These are phyloP conservation scores for Crotalus horridus DNA, from an alignment of 2,113 vertebrate genomes.

Conservation along the genomic window DNA sequence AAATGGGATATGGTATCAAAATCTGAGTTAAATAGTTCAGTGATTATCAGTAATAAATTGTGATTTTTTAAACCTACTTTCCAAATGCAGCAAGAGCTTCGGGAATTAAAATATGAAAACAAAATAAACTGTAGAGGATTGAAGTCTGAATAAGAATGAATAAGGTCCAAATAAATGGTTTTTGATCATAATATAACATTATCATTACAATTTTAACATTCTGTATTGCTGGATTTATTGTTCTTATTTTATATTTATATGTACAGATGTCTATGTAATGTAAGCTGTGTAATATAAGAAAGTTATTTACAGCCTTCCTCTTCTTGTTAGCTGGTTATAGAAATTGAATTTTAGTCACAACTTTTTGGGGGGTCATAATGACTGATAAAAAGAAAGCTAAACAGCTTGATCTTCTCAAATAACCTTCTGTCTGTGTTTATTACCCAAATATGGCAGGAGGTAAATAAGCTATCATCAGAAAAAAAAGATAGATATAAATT, in stretches of 20 bases:
- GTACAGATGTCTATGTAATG: conserved; percentile 10
- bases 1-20: neutral
- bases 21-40: neutral
- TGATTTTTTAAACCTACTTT: conserved; percentile 8
- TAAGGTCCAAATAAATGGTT: neutral
- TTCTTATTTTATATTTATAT: conserved; percentile 10
- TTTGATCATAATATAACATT: neutral
- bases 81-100: conserved; percentile 13
- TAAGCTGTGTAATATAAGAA: neutral
- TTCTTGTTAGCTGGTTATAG: neutral
- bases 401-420: conserved; percentile 1
- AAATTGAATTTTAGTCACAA: neutral
- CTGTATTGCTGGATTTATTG: neutral
- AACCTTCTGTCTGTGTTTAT: conserved; percentile 5
- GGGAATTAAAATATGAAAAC: neutral
- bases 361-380: conserved; percentile 13
- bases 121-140: neutral
- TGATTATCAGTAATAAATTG: conserved; percentile 7
- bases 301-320: conserved; percentile 11
- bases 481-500: neutral
- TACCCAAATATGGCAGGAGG: neutral
- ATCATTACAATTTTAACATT: conserved; percentile 35
- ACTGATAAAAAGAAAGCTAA: conserved; percentile 1
- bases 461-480: neutral
- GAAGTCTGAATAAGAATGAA: neutral